Conservation (phyloP, 2,113 vertebrate species). For the Egretta garzetta region DNA sequence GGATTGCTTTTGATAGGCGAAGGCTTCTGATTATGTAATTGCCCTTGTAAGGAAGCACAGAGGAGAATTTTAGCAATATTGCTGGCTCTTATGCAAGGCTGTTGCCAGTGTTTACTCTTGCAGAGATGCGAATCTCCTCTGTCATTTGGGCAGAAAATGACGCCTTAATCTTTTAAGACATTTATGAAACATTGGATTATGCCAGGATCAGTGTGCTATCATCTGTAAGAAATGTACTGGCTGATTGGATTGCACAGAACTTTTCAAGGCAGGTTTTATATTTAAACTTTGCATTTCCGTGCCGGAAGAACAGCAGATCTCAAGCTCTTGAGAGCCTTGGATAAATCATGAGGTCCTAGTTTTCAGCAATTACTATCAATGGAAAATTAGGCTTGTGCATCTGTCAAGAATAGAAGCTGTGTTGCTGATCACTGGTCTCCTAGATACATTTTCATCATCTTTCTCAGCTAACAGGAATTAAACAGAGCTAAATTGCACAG, state of each 20-base stretch:
- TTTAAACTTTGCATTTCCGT: not conserved
- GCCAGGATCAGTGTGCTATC: slow-evolving; percentile 32
- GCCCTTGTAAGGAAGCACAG: slow-evolving; percentile 32
- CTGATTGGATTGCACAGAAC: slow-evolving; percentile 35
- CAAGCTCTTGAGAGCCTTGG: not conserved
- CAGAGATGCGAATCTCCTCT: slow-evolving; percentile 46
- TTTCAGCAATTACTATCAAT: not conserved
- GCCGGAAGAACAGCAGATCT: not conserved
- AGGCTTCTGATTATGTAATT: slow-evolving; percentile 56
- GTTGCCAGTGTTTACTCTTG: slow-evolving; percentile 49
- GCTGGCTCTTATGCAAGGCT: slow-evolving; percentile 40
- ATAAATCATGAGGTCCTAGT: not conserved
- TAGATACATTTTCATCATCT: slow-evolving; percentile 25
- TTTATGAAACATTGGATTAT: slow-evolving; percentile 68
- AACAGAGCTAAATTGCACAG: slow-evolving; percentile 8
- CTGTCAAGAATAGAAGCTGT: slow-evolving; percentile 1
- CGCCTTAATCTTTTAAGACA: slow-evolving; percentile 65
- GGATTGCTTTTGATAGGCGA: slow-evolving; percentile 28
- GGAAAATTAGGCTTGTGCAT: not conserved
- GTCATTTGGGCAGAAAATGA: slow-evolving; percentile 50
- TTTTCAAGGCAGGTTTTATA: slow-evolving; percentile 38
- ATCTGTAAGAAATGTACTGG: slow-evolving; percentile 58
- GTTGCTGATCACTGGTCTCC: not conserved
- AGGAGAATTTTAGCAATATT: slow-evolving; percentile 39
- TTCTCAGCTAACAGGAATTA: slow-evolving; percentile 27